Conservation (phyloP, 2,113 vertebrate species). For the Psittacus erithacus region DNA sequence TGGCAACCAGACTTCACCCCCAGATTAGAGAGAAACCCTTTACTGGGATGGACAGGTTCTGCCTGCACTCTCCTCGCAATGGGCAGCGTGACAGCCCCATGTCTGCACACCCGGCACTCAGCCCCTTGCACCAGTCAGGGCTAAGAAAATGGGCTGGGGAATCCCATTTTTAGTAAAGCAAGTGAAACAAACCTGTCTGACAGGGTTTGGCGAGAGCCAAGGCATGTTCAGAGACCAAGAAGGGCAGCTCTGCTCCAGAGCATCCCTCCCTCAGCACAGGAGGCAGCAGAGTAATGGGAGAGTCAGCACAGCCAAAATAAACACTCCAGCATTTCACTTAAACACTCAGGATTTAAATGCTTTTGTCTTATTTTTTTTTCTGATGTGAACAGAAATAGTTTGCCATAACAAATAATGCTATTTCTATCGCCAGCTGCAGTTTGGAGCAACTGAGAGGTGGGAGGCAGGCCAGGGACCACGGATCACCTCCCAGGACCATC, state of each 20-base stretch:
- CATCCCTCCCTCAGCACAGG: not conserved
- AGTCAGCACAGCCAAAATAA: not conserved
- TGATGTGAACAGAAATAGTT: not conserved
- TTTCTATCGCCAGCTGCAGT: not conserved
- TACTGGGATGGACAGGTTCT: fast-evolving
- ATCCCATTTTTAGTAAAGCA: conserved; percentile 27
- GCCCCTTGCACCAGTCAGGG: not conserved
- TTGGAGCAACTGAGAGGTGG: not conserved
- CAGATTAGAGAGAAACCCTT: not conserved
- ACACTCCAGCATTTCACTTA: not conserved
- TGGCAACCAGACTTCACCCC: not conserved
- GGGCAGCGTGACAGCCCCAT: not conserved
- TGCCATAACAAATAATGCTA: not conserved
- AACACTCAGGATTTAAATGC: not conserved
- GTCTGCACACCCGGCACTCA: not conserved
- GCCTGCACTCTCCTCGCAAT: fast-evolving
- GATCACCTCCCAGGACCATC: not conserved
- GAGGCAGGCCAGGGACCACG: not conserved
- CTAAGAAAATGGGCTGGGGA: not conserved
- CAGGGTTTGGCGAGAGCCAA: not conserved
- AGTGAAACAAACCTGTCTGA: not conserved
- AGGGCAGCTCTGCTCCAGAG: not conserved
- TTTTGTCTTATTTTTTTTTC: not conserved
- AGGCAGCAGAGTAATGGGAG: not conserved
- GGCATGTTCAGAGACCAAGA: not conserved